Conservation (phyloP, 2,888 invertebrate genomes). For the Bombylius discolor region DNA sequence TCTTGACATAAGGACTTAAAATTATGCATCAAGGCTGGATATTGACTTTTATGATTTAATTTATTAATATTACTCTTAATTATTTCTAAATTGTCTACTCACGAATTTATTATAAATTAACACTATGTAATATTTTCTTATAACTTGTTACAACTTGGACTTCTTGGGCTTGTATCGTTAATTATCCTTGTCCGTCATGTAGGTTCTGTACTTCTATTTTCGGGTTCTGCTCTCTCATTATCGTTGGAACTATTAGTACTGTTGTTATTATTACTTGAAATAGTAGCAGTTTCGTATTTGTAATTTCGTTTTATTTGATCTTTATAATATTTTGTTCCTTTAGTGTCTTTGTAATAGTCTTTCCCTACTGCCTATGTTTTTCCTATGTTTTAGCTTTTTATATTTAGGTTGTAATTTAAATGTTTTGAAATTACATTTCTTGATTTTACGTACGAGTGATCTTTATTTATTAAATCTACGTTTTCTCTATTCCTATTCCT, state of each 20-base stretch:
- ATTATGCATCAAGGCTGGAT: constrained; percentile 1
- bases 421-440: too few relatives aligned
- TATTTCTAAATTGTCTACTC: background rate
- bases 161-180: constrained; percentile 1
- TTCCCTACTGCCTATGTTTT: too few relatives aligned
- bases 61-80: constrained; percentile 2
- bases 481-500: too few relatives aligned
- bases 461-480: too few relatives aligned
- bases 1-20: background rate
- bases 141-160: background rate
- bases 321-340: too few relatives aligned
- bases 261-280: background rate
- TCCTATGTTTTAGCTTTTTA: too few relatives aligned
- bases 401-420: too few relatives aligned
- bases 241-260: too few relatives aligned
- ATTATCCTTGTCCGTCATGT: background rate
- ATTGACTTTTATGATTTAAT: background rate
- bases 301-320: too few relatives aligned
- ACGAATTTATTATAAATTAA: constrained; percentile 1
- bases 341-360: too few relatives aligned
- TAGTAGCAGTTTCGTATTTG: background rate
- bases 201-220: background rate
- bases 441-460: too few relatives aligned
- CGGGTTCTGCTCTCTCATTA: too few relatives aligned
- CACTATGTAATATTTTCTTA: constrained; percentile 2